Evolutionary conservation across 2,113 vertebrate species (phyloP), one percentile per base, ranked within the genome.

Genomic region (Macaca fascicularis): DNA sequence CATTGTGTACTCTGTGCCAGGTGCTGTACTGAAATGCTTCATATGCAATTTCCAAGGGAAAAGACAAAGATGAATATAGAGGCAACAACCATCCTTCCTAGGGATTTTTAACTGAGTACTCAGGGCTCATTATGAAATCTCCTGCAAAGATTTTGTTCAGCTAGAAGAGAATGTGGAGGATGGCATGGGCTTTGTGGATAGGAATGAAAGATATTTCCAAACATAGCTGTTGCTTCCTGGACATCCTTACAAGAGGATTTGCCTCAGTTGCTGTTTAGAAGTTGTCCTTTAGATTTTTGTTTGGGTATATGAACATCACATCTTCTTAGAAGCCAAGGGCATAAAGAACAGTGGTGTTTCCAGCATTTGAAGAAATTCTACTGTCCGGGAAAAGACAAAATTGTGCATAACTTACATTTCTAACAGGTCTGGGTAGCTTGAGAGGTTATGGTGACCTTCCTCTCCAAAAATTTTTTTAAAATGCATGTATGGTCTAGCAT

Each of bases 291-390:
- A 45, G 19, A 43, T 20, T 4, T 30, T 50, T 50, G 50, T 10
- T 50, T 43, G 20, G 23, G 27, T 7, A 0, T 6, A 8, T 64
- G 59, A 84, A 5, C n/a, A 40, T 11, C 43, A 0, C 0, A 1
- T 16, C 2, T 38, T n/a, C 25, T 9, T 8, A 8, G 14, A 74
- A 84, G 23, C 5, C 86, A 94, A 84, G 8, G 19, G 25, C 59
- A 30, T 22, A 14, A 43, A 74, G 13, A 59, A 22, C 25, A 19
- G 5, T 8, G 1, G 8, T 30, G 2, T 55, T 80, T 48, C 30
- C 38, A 5, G 30, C 23, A 30, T 85, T 67, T 78, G 40, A 67
- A 82, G 57, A 69, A 80, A 23, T 17, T 59, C 11, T 32, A 2
- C 20, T 59, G 86, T 85, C 50, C 69, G 19, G 27, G 8, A 48